Conservation (phyloP, 23 tunicate species). For the Ciona savignyi region DNA sequence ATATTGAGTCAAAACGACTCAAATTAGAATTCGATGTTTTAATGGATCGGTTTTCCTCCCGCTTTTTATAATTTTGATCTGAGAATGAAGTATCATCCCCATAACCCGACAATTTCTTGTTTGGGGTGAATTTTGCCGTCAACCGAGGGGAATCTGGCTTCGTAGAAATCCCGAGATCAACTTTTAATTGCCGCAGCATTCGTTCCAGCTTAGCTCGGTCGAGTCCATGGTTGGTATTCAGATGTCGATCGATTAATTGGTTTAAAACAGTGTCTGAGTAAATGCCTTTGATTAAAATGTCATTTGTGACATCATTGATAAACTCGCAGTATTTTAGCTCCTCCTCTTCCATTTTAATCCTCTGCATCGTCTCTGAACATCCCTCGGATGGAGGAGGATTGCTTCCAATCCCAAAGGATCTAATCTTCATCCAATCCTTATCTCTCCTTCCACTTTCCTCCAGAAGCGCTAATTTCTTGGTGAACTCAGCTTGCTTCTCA, state of each 20-base stretch:
- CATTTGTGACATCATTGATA: slow-evolving; percentile 77
- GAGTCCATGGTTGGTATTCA: slow-evolving; percentile 22
- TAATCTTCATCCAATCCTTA: background rate
- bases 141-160: no score
- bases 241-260: slow-evolving; percentile 74
- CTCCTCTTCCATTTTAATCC: slow-evolving; percentile 76
- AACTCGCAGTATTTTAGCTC: slow-evolving; percentile 67
- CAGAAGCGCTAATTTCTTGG: slow-evolving; percentile 26
- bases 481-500: slow-evolving; percentile 55
- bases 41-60: no score
- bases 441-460: slow-evolving; percentile 8
- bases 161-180: slow-evolving; percentile 48
- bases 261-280: slow-evolving; percentile 76
- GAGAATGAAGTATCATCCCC: no score
- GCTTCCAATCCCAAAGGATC: background rate
- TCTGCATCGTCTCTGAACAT: slow-evolving; percentile 36
- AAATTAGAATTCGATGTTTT: background rate
- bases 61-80: no score
- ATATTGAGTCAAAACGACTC: background rate
- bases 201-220: slow-evolving; percentile 41
- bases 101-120: no score
- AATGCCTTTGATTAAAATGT: slow-evolving; percentile 62
- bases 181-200: slow-evolving; percentile 45
- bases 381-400: background rate
- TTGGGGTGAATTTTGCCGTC: no score